Evolutionary conservation across 2,113 vertebrate genomes (phyloP), one percentile per base, ranked within the genome.

Genomic region (Rhabdomys dilectus): DNA sequence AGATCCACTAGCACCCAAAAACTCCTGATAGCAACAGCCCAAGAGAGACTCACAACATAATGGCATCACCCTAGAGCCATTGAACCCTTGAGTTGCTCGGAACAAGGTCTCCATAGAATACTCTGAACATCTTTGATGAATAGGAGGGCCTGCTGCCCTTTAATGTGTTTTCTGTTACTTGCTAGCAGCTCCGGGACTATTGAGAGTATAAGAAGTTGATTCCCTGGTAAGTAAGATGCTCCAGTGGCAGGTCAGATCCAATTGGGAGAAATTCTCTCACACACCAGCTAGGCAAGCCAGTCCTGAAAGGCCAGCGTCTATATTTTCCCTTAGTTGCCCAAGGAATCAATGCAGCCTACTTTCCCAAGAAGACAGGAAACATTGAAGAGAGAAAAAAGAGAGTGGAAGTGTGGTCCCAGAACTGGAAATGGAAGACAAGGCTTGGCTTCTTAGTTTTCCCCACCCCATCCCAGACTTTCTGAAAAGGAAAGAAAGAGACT

Each of bases 1-100:
- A 98, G 97, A 97, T 96, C 92, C 5, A 12, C 70, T 91, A 80
- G 89, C 95, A 91, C 84, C 60, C 51, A 60, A 82, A 86, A 42
- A 91, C 45, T 24, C 24, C 72, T 91, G 51, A 56, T 93, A 10
- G n/a, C n/a, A n/a, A n/a, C n/a, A n/a, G n/a, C n/a, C n/a, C n/a
- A n/a, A n/a, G n/a, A 97, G 36, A 92, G 19, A 96, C 31, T 60
- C 5, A 62, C 5, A 11, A 11, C 16, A 39, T 58, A 91, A 64
- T 80, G 72, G 66, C 72, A 62, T 42, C 45, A 84, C 29, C 56
- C 62, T 48, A 94, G 62, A 10, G 7, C 58, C 48, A 4, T 94
- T 94, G 53, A 53, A 42, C n/a, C 17, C 19, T 93, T 91, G 51
- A 36, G 68, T 76, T 42, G 70, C 76, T 91, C 9, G 3, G 19